A percentile compares a stretch with the other conserved stretches of the same genome.
phyloP scores from a whole-genome alignment of 2,113 vertebrate species.

The Toxotes chatareus region DNA sequence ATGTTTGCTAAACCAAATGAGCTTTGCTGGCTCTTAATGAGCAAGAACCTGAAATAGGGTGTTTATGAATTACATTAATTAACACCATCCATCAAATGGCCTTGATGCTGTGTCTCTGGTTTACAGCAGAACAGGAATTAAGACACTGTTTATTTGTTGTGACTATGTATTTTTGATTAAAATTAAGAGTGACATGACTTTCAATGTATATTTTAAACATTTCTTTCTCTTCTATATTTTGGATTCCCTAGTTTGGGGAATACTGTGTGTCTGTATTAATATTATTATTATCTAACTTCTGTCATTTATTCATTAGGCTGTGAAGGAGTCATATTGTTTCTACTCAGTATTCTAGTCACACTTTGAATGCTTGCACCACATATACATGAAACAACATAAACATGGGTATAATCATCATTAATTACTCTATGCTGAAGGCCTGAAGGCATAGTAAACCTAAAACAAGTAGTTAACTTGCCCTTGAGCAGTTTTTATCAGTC shows the following conservation, averaged over 20 bases:
- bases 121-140: slow-evolving; percentile 3
- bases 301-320: neutral
- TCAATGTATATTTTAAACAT: neutral
- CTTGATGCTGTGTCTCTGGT: slow-evolving; percentile 31
- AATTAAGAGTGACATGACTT: neutral
- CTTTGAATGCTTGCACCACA: neutral
- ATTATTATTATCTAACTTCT: neutral
- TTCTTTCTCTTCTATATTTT: neutral
- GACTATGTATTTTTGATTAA: neutral
- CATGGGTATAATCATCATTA: neutral
- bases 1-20: slow-evolving; percentile 32
- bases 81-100: slow-evolving; percentile 42
- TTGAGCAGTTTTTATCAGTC: slow-evolving; percentile 9
- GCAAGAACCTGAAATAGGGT: slow-evolving; percentile 40
- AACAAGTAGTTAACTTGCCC: slow-evolving; percentile 22
- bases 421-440: neutral
- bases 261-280: too few species aligned
- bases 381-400: neutral
- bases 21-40: slow-evolving; percentile 46
- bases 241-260: too few species aligned
- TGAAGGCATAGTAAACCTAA: slow-evolving; percentile 26
- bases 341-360: neutral
- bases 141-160: slow-evolving; percentile 4
- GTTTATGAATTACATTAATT: slow-evolving; percentile 55
- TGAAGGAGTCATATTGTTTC: neutral